Conservation (phyloP, 1,140 invertebrate species). For the Brevipalpus yothersi region DNA sequence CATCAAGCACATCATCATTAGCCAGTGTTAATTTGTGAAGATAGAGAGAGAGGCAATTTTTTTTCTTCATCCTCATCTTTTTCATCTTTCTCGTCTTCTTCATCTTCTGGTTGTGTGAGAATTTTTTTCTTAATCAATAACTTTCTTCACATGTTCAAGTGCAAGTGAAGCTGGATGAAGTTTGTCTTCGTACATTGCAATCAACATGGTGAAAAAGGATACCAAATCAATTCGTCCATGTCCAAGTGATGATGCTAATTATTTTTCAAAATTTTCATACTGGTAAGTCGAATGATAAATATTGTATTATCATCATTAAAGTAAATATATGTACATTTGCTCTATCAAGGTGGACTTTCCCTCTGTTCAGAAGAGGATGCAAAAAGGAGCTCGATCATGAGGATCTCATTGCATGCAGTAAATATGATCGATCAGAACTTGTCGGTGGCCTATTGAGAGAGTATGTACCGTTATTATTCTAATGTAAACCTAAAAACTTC, state of each 20-base stretch:
- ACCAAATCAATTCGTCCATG: not conserved
- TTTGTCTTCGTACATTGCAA: too few species aligned
- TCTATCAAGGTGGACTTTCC: not conserved
- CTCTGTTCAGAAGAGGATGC: not conserved
- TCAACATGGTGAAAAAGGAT: too few species aligned
- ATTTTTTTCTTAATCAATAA: too few species aligned
- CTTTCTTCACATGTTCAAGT: too few species aligned
- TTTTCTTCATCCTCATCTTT: too few species aligned
- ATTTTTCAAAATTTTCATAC: conserved; percentile 1
- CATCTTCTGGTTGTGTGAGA: too few species aligned
- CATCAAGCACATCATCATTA: too few species aligned
- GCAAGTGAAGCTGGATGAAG: too few species aligned
- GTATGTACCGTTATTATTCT: not conserved
- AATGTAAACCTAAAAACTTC: too few species aligned
- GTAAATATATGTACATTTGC: not conserved
- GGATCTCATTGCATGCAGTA: not conserved
- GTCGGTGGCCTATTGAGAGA: not conserved
- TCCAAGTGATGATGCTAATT: conserved; percentile 5
- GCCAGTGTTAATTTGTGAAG: too few species aligned
- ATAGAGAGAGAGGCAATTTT: too few species aligned
- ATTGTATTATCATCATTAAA: not conserved
- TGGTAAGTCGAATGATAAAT: conserved; percentile 4
- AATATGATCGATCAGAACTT: not conserved
- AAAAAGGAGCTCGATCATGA: not conserved
- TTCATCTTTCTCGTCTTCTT: too few species aligned